Base-by-base conservation (phyloP, 2,113 vertebrate species). In the Tupaia tana region DNA sequence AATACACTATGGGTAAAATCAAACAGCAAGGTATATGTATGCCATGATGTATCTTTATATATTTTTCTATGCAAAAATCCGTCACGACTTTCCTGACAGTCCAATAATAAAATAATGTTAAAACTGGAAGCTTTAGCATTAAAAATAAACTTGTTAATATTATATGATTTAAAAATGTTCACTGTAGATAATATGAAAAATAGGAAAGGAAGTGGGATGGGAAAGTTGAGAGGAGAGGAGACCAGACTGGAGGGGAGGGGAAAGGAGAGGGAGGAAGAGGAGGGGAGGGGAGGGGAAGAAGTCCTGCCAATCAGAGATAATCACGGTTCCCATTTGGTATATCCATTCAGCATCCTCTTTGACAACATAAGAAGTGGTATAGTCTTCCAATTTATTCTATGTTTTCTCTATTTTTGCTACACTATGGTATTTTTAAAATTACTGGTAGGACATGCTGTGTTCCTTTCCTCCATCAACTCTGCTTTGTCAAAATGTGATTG, bases 121-220 rank as follows among this genome's bases (percentile, higher is more conserved):
- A 93, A 75, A 54, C 7, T 8, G 91, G 4, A 93, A 56, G 69
- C 18, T 91, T 93, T 95, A 85, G 20, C 11, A 69, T 20, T 84
- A 67, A 78, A 95, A 92, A 87, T 75, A 94, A 43, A 61, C n/a
- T 66, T 95, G 74, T 25, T 93, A 82, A 86, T 34, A 58, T 9
- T 31, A 1, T 69, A 86, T 14, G 64, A 84, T 63, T 59, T 85
- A 24, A 73, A 91, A 73, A 88, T 91, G 14, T 56, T 93, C 54
- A 89, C 25, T 69, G 54, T 24, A 86, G 34, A 64, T 81, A 81
- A 81, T 13, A 10, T 83, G 31, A 96, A 93, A 88, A 77, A 88
- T 31, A 85, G 61, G 58, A 43, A 43, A 43, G 43, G 43, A 43
- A 43, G 43, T 43, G 43, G 43, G 5, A 43, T 43, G 25, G 58